These are phyloP conservation scores for Tachina grossa DNA, from an alignment of 2,888 invertebrate species.

Conservation along the genomic window DNA sequence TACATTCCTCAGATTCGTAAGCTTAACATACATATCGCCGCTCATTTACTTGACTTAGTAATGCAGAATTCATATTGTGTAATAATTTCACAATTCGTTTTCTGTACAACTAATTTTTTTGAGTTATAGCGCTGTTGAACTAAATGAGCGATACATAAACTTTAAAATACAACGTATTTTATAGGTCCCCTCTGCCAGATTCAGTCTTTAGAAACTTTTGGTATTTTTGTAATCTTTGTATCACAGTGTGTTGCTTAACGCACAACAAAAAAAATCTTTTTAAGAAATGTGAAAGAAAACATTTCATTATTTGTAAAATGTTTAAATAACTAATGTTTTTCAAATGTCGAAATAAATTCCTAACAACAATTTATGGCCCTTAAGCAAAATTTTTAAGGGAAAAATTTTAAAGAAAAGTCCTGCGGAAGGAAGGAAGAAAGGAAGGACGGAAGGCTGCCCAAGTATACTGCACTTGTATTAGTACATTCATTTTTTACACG, in stretches of 20 bases:
- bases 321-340: constrained; percentile 75
- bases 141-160: too few species aligned
- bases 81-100: too few species aligned
- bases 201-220: too few species aligned
- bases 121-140: too few species aligned
- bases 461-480: neutral
- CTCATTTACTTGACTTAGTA: too few species aligned
- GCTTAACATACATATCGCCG: too few species aligned
- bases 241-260: neutral
- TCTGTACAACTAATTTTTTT: too few species aligned
- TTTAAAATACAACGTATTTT: too few species aligned
- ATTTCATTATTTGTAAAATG: neutral
- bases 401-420: constrained; percentile 12
- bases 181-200: too few species aligned
- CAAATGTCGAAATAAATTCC: constrained; percentile 77
- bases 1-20: too few species aligned
- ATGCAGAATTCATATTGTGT: too few species aligned
- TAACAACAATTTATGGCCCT: constrained; percentile 80
- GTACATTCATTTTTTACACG: neutral
- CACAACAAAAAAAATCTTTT: neutral
- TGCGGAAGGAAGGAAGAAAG: neutral
- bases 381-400: constrained; percentile 66
- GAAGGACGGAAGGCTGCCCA: constrained; percentile 16
- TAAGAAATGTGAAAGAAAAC: neutral
- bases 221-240: too few species aligned